phyloP scores from a whole-genome alignment of 1,140 invertebrate species.

The Chironomus tepperi region DNA sequence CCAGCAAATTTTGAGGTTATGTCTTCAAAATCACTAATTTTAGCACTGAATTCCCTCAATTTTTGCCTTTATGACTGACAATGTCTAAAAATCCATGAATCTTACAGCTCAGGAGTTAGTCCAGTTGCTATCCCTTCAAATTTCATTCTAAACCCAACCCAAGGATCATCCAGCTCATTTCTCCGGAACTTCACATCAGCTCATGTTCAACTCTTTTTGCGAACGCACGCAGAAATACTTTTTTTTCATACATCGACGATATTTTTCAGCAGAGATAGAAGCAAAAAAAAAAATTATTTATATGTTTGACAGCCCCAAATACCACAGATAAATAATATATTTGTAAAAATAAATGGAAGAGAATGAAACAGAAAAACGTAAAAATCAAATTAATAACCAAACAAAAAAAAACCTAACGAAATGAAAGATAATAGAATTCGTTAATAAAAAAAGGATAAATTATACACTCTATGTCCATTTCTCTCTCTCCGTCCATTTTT shows the following conservation, averaged over 20 bases:
- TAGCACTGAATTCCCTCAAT: too few species aligned
- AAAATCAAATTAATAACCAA: slow-evolving; percentile 24
- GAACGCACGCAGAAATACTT: background rate
- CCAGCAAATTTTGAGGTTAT: too few species aligned
- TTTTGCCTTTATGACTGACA: too few species aligned
- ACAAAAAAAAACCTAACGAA: background rate
- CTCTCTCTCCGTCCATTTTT: background rate
- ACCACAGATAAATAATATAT: slow-evolving; percentile 21
- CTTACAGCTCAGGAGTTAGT: too few species aligned
- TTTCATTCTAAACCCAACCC: too few species aligned
- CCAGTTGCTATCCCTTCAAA: too few species aligned
- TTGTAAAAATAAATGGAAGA: background rate
- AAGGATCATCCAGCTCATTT: background rate
- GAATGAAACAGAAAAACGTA: background rate
- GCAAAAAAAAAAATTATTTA: background rate
- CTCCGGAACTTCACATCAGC: background rate
- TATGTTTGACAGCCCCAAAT: slow-evolving; percentile 18
- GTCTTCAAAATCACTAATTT: too few species aligned
- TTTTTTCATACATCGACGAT: background rate
- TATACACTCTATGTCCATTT: background rate
- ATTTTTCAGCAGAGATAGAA: background rate
- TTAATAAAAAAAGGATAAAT: slow-evolving; percentile 22
- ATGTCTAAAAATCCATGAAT: too few species aligned
- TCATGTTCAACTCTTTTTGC: background rate
- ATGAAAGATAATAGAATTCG: slow-evolving; percentile 22